phyloP scores from a whole-genome alignment of 2,888 invertebrate species.

The Pharmacophagus antenor region DNA sequence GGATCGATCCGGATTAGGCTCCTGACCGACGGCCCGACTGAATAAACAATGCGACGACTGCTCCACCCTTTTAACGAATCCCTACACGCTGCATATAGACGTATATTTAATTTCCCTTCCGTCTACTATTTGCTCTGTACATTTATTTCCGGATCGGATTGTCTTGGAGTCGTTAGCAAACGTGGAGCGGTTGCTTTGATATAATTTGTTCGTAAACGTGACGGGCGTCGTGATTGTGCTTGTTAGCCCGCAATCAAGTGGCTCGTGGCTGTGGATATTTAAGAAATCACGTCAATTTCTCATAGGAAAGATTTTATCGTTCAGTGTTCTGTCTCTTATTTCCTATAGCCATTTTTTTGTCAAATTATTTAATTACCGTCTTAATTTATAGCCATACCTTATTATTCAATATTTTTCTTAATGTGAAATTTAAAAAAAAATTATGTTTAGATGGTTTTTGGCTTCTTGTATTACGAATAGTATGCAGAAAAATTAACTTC shows the following conservation, averaged over 20 bases:
- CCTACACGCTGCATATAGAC: slow-evolving; percentile 38
- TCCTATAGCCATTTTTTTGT: no score
- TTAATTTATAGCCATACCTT: no score
- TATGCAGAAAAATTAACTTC: no score
- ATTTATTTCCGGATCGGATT: slow-evolving; percentile 39
- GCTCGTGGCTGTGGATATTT: slow-evolving; percentile 12
- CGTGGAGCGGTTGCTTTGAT: slow-evolving; percentile 30
- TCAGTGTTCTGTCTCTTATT: no score
- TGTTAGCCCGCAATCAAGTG: slow-evolving; percentile 24
- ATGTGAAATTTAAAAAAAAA: no score
- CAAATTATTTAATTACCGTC: no score
- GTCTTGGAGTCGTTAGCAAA: slow-evolving; percentile 34
- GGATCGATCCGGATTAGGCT: slow-evolving; percentile 71
- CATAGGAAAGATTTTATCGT: neutral
- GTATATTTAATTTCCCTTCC: slow-evolving; percentile 27
- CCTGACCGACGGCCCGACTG: slow-evolving; percentile 61
- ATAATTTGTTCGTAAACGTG: slow-evolving; percentile 32
- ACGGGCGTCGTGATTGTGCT: slow-evolving; percentile 28
- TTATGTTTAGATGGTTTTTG: no score
- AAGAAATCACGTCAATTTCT: neutral
- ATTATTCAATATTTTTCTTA: no score
- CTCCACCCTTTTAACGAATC: slow-evolving; percentile 76
- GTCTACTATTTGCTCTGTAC: slow-evolving; percentile 48
- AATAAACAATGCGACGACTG: slow-evolving; percentile 77
- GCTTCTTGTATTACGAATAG: no score